These are phyloP conservation scores for Agrypnia vestita DNA, from an alignment of 1,140 invertebrate species.

Conservation along the genomic window DNA sequence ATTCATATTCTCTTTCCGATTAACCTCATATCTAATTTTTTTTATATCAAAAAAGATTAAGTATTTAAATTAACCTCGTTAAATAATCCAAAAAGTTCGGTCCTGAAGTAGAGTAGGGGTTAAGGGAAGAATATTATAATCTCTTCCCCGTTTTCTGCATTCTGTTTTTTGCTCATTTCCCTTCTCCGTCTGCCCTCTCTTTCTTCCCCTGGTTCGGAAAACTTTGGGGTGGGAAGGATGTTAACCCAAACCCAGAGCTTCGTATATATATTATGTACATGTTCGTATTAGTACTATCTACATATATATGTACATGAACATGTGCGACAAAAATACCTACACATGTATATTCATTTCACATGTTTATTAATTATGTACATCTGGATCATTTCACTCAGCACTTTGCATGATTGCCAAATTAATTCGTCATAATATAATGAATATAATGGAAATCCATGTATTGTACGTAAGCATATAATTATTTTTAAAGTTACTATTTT, in stretches of 20 bases:
- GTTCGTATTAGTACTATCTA: background rate
- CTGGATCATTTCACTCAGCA: too few relatives aligned
- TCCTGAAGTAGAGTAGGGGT: conserved; percentile 5
- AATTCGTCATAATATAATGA: too few relatives aligned
- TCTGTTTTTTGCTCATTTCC: conserved; percentile 58
- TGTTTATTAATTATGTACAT: too few relatives aligned
- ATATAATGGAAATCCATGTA: too few relatives aligned
- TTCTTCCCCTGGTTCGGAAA: conserved; percentile 30
- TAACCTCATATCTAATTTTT: too few relatives aligned
- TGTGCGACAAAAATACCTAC: background rate
- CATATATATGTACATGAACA: background rate
- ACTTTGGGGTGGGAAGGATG: background rate
- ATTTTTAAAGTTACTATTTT: too few relatives aligned
- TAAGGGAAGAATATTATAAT: conserved; percentile 51
- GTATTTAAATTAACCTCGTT: too few relatives aligned
- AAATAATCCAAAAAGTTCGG: background rate
- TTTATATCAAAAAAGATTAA: too few relatives aligned
- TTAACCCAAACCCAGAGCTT: background rate
- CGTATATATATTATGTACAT: background rate
- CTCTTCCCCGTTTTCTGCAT: conserved; percentile 59
- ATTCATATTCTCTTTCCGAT: too few relatives aligned
- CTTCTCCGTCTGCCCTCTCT: conserved; percentile 2
- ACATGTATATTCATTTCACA: too few relatives aligned
- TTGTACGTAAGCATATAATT: too few relatives aligned
- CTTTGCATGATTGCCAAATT: too few relatives aligned